Base-by-base conservation (phyloP, 2,888 invertebrate genomes). In the Meganola albula region DNA sequence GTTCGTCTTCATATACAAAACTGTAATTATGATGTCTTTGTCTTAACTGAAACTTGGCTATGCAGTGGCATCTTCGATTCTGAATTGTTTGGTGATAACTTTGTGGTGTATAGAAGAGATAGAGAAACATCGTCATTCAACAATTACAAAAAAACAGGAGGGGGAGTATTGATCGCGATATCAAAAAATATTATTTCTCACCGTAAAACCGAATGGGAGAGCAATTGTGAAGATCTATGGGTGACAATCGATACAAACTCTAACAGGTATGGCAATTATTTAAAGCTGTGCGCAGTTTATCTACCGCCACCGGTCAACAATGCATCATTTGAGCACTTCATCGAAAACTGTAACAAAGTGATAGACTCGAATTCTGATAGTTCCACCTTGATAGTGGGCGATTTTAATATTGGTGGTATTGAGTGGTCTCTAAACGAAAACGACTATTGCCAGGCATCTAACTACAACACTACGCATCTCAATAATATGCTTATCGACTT, bases 151-250 rank as follows among this genome's bases (percentile, higher is more conserved):
- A 31, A 12, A 25, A 25, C n/a, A 5, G 31, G 25, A 9, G 25
- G 31, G 4, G 31, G 31, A 5, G 31, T 31, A 10, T 11, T 31
- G 11, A 18, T 31, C 9, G 25, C 25, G 10, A 25, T 31, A n/a
- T 21, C 25, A 18, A 20, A 20, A 9, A 25, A 25, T 7, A 10
- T 31, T n/a, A 16, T 12, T 10, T 25, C 31, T n/a, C n/a, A 21
- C n/a, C 20, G 25, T 20, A 21, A 12, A 13, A n/a, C 13, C 5
- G 25, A 31, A 18, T 31, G 31, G 31, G 31, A 31, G 18, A 31
- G 25, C 25, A 9, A 25, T 4, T 31, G 31, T 13, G 31, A 31
- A 13, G 31, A 31, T 14, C 9, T 31, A n/a, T 31, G 25, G 31
- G 20, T 31, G 11, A 30, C 24, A 2, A 18, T 30, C 4, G 24